Base-by-base conservation (phyloP, 2,797 vertebrate species). In the Falco columbarius region DNA sequence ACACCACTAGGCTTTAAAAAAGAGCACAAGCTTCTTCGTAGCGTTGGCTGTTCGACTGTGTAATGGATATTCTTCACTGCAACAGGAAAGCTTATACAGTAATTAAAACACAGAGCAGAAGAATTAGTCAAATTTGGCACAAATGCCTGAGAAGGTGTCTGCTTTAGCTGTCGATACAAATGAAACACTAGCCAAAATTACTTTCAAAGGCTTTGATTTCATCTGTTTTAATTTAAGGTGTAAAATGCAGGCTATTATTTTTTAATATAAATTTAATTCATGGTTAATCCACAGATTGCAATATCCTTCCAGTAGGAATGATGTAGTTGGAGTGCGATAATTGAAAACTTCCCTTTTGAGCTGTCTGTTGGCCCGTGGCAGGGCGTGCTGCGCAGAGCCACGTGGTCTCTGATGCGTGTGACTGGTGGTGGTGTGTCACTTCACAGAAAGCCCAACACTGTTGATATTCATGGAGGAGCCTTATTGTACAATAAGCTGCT, bases 301-400 rank as follows among this genome's bases (percentile, higher is more conserved):
- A 96, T 98, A 98, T 98, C 97, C 97, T 98, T 98, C 96, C 91
- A 94, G 91, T 68, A 98, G 97, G 97, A 98, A 98, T 97, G 93
- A 96, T 98, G 95, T 93, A 79, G 85, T 92, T 77, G 82, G 92
- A 97, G 97, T 97, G 97, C 95, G 97, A 96, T 96, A 96, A 98
- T 44, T 93, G 70, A 86, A 74, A 82, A 90, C 97, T 98, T 98
- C 96, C 87, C 94, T 95, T 93, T 46, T 0, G 5, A 62, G 56
- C 81, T 95, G 42, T 92, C 93, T 87, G 47, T 75, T 86, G 79
- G 55, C 54, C 72, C 63, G 46, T 66, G 40, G 8, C 30, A 12
- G 32, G 13, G 29, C 15, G 27, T 55, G 58, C 46, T 93, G 55
- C 91, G 40, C 76, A 82, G 46, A 87, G 9, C 34, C 2, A 0